Evolutionary conservation across 2,888 invertebrate species (phyloP), one percentile per base, ranked within the genome.

Genomic region (Epirrhoe tristata): DNA sequence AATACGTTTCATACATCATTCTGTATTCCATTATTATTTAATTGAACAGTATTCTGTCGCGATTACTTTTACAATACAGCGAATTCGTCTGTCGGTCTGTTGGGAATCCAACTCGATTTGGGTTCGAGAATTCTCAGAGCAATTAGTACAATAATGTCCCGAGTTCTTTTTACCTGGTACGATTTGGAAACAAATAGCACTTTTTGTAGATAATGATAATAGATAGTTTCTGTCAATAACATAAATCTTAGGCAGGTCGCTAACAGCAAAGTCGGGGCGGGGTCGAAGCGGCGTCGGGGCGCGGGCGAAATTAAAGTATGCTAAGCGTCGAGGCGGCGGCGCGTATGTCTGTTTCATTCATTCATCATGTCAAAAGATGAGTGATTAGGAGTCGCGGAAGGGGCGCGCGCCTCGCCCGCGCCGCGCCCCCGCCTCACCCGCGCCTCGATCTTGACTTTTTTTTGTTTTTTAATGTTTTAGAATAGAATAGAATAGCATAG

Each of bases 21-120:
- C 52, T 53, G 31, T 52, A 65, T 63, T 50, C 52, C 48, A 59
- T 66, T 64, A 59, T 50, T 54, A 57, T 58, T 65, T 51, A 61
- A 63, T 62, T 60, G 56, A 62, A 66, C 39, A 16, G 14, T 58
- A 58, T 56, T 52, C 53, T 36, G 53, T 59, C 61, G 58, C 65
- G 52, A 62, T 53, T 32, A 57, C 63, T 69, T 69, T 69, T 55
- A 69, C 63, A 67, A 63, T 62, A 66, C 60, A 67, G 59, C 58
- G 34, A 66, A 61, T 52, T 68, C 59, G 43, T 66, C 59, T 36
- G 55, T 52, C 8, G 39, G 55, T 36, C 66, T 62, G 12, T 50
- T 14, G 71, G 67, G 62, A 72, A 61, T 69, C 17, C 46, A 66
- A 64, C 64, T 67, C 70, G 58, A 67, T 70, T 70, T 70, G 67